Conservation (phyloP, 2,113 vertebrate genomes). For the Tetrax tetrax region DNA sequence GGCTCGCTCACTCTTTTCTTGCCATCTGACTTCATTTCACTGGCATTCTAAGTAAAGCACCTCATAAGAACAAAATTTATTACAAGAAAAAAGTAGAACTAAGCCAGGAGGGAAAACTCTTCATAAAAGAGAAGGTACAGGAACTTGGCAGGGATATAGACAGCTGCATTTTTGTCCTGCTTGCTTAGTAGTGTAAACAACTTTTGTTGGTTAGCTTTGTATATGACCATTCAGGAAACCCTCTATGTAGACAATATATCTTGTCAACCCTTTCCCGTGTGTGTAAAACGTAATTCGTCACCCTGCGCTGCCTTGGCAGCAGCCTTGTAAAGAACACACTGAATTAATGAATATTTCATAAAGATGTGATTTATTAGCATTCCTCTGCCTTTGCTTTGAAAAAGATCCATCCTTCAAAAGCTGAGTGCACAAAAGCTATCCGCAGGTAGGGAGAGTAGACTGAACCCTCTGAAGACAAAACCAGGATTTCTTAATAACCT, state of each 20-base stretch:
- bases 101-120: constrained; percentile 3
- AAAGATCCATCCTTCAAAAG: constrained; percentile 69
- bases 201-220: constrained; percentile 63
- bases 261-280: constrained; percentile 70
- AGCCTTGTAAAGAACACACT: constrained; percentile 66
- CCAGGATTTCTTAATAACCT: constrained; percentile 63
- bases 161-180: constrained; percentile 46
- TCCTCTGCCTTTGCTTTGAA: constrained; percentile 69
- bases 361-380: constrained; percentile 77
- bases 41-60: neutral
- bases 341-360: constrained; percentile 81
- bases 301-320: constrained; percentile 68
- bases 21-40: neutral
- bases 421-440: constrained; percentile 61
- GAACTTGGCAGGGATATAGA: constrained; percentile 37
- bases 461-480: constrained; percentile 63
- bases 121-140: constrained; percentile 11
- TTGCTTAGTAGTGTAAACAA: constrained; percentile 59
- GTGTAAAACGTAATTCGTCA: constrained; percentile 75
- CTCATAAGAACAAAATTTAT: neutral
- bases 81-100: neutral
- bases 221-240: constrained; percentile 59
- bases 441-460: constrained; percentile 65
- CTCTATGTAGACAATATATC: constrained; percentile 67
- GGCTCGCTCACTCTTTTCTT: constrained; percentile 2